Evolutionary conservation across 2,113 vertebrate species (phyloP), one percentile per base, ranked within the genome.

Genomic region (Petrocephalus microphthalmus): DNA sequence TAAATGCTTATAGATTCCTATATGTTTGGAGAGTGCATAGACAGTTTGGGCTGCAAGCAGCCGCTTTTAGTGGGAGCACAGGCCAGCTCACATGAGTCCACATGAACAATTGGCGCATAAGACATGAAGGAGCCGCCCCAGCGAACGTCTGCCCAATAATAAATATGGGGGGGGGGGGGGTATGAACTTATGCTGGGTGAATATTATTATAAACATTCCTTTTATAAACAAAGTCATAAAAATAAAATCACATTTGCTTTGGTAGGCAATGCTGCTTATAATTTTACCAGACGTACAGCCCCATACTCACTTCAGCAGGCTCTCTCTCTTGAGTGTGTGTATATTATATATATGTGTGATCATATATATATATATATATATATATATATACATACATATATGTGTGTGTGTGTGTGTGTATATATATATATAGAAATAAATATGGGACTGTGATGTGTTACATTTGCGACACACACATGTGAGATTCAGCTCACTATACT

Each of bases 1-100:
- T 47, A 87, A 51, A 87, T 49, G 29, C 85, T 37, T 86, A 87
- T 37, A 60, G 52, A 86, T 86, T 60, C 56, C 37, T 29, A 3
- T 8, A 49, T 3, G 13, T 22, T 37, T 45, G 11, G 22, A 19
- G 19, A 67, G 20, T 67, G 57, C 42, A 67, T 67, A 71, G 86
- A 45, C 10, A 86, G 54, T 45, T 11, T 53, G 33, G 20, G 33
- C 29, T 19, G n/a, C 47, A 71, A 29, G 52, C 45, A 52, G 37
- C 13, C 42, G 37, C 49, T 25, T 19, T 49, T 7, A 15, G 22
- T 49, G 22, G 3, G 8, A 54, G 29, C 15, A 53, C 11, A 51
- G 15, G 8, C 5, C 10, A n/a, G 42, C 3, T 29, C 49, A n/a
- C n/a, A n/a, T 51, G 33, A 87, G 7, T 15, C 20, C 71, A 7